Base-by-base conservation (phyloP, 1,140 invertebrate species). In the Hycleus phaleratus region DNA sequence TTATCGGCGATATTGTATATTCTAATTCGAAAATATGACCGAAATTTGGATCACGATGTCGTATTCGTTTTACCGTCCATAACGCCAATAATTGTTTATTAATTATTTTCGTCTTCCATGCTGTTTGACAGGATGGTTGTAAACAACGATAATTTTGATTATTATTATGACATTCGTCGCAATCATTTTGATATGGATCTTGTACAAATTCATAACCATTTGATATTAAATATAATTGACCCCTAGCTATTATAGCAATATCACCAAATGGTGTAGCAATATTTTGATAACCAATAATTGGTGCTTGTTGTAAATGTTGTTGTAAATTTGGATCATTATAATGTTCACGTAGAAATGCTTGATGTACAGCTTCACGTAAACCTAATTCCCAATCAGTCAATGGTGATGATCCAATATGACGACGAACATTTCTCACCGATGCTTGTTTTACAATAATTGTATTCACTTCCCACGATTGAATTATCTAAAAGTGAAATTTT, bases 61-160 rank as follows among this genome's bases (percentile, higher is more conserved):
- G 68, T 38, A 83, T 78, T 32, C 81, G 75, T 67, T 83, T 82
- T 0, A 85, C 81, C 2, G 79, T 80, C 83, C 83, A 85, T 50
- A 81, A 66, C 0, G 82, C 82, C 60, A 77, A 77, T 3, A 81
- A 70, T 49, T 74, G 73, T 56, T 74, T 68, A 58, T 70, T 69
- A 46, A 25, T 43, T 18, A 74, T 74, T 42, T 70, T 63, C 8
- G 58, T 57, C 12, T 47, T 53, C 48, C 64, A 66, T 10, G 43
- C 40, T 42, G 11, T 18, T 52, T 68, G 51, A 58, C 64, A 66
- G n/a, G 54, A 43, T 12, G 12, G 9, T 25, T 47, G 48, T 49
- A 11, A 10, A 43, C 54, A 67, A 26, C 26, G 49, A 59, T 53
- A 47, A 59, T 10, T 4, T 10, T 10, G 48, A 61, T 51, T 60